Evolutionary conservation across 2,888 invertebrate genomes (phyloP), one percentile per base, ranked within the genome.

Genomic region (Caenorhabditis angaria): DNA sequence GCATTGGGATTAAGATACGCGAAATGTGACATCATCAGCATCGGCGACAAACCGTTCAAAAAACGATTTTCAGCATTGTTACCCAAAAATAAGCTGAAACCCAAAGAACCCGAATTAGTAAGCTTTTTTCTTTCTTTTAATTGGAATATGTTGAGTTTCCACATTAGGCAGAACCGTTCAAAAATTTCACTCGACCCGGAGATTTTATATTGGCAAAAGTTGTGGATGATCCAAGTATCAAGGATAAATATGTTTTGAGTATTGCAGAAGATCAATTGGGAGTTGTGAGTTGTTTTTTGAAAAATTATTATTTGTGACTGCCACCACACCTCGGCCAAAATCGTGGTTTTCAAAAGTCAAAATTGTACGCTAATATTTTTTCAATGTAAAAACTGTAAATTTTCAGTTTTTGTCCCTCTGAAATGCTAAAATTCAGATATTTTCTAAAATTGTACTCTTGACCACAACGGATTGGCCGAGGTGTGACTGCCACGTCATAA

Each of bases 131-230:
- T 22, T 50, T 24, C 22, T 50, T 3, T 22, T 22, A n/a, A n/a
- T n/a, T n/a, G n/a, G n/a, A n/a, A n/a, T n/a, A n/a, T 32, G 5
- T 6, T 27, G 18, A 54, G 14, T 41, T 41, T 59, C 47, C 12
- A 6, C 35, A 41, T n/a, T 59, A 74, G 74, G 53, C 57, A 12
- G 69, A 74, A n/a, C 74, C 74, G 25, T 74, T 74, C 66, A 69
- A 70, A 66, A 66, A 74, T 58, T 74, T 74, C 48, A 69, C 70
- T 4, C 62, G 66, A 6, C 66, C 69, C n/a, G 70, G 70, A 48
- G 74, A 74, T 59, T 74, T 66, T 57, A 74, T 74, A 32, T 61
- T 74, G 14, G 74, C 74, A 18, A 74, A 74, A 65, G 69, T 74
- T n/a, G 69, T 69, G 41, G 74, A 74, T 10, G 74, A 74, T 48